Evolutionary conservation across 1,140 invertebrate species (phyloP).

Genomic region (Thaumetopoea pityocampa): DNA sequence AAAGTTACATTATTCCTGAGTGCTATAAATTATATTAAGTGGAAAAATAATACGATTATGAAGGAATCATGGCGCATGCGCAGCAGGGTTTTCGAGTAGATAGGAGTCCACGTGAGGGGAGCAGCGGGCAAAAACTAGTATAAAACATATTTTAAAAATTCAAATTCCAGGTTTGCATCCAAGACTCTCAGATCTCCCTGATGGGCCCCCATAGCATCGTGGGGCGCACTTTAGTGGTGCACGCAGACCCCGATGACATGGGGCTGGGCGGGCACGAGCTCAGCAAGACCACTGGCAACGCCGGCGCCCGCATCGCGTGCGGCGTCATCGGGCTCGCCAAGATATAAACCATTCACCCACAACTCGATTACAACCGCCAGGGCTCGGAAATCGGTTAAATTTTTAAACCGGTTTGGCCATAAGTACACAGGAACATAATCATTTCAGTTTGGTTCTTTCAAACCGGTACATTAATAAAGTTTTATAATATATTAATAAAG

Average conservation of each 20-base stretch:
- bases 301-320: conserved; percentile 95
- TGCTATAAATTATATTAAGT: too few species aligned
- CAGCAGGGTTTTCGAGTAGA: too few species aligned
- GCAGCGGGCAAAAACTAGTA: conserved; percentile 5
- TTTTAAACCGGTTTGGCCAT: too few species aligned
- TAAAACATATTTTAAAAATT: conserved; percentile 2
- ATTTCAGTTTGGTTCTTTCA: too few species aligned
- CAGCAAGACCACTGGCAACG: conserved; percentile 97
- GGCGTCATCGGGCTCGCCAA: conserved; percentile 96
- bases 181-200: conserved; percentile 56
- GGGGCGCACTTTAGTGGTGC: conserved; percentile 93
- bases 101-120: too few species aligned
- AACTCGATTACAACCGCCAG: conserved; percentile 8
- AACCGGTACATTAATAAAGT: too few species aligned
- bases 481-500: too few species aligned
- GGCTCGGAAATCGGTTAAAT: too few species aligned
- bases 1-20: too few species aligned
- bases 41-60: too few species aligned
- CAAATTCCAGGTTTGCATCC: conserved; percentile 50
- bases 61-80: too few species aligned
- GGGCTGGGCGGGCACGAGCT: conserved; percentile 95
- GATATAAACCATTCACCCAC: conserved; percentile 41
- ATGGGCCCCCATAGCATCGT: conserved; percentile 87
- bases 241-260: conserved; percentile 96
- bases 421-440: too few species aligned